A percentile compares a stretch with the other conserved stretches of the same genome.
phyloP scores from a whole-genome alignment of 1,140 invertebrate genomes.

The Episyrphus balteatus region DNA sequence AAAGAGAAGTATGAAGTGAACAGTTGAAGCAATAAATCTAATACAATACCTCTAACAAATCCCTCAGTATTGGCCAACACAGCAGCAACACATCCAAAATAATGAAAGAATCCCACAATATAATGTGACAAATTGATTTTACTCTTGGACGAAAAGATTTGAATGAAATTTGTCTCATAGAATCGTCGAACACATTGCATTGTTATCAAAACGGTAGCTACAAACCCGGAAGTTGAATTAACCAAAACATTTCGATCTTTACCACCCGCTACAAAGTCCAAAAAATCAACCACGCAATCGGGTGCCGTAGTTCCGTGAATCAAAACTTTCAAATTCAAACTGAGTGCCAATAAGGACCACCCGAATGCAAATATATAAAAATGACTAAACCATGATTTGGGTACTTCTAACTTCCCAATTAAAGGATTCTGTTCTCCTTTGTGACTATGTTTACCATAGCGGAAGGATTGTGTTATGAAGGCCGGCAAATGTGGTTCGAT shows the following conservation, averaged over 20 bases:
- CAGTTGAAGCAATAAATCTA: background rate
- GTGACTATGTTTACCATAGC: slow-evolving; percentile 57
- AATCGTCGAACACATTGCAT: slow-evolving; percentile 60
- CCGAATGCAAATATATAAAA: slow-evolving; percentile 58
- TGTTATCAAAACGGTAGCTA: slow-evolving; percentile 48
- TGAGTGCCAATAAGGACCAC: slow-evolving; percentile 39
- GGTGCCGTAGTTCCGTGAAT: slow-evolving; percentile 37
- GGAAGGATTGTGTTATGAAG: slow-evolving; percentile 47
- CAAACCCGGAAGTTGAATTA: slow-evolving; percentile 39
- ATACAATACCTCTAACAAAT: slow-evolving; percentile 44
- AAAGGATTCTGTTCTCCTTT: slow-evolving; percentile 39
- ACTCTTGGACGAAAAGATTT: slow-evolving; percentile 61
- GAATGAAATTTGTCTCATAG: slow-evolving; percentile 66
- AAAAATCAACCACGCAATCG: slow-evolving; percentile 36
- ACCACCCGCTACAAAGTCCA: slow-evolving; percentile 41
- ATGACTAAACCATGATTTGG: slow-evolving; percentile 63
- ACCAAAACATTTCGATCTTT: slow-evolving; percentile 40
- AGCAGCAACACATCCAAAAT: slow-evolving; percentile 52
- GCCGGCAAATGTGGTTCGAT: slow-evolving; percentile 51
- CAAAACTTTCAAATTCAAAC: slow-evolving; percentile 40
- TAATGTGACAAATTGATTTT: slow-evolving; percentile 74
- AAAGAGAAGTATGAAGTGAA: background rate
- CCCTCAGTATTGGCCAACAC: slow-evolving; percentile 60
- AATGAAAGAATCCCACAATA: slow-evolving; percentile 60
- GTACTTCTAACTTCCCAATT: slow-evolving; percentile 48